Percentiles rank a stretch among this genome's conserved stretches.
phyloP scores from a whole-genome alignment of 2,797 vertebrate genomes.

The Synaphobranchus kaupii region DNA sequence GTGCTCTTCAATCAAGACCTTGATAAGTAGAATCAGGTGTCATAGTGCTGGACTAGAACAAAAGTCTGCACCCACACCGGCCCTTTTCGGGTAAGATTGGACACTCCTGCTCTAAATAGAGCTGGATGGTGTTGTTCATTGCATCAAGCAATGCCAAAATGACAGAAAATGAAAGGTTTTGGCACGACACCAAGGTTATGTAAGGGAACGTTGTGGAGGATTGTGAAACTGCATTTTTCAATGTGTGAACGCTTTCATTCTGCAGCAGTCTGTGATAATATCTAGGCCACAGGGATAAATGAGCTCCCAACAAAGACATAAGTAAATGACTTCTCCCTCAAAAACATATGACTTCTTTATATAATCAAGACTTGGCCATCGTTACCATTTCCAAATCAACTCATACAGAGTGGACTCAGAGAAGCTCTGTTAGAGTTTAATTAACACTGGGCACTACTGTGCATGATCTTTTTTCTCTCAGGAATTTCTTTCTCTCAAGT shows the following conservation, averaged over 20 bases:
- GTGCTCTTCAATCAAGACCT: no score
- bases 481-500: background rate
- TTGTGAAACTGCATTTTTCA: background rate
- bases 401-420: no score
- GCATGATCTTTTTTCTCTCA: no score
- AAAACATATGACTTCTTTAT: background rate
- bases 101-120: background rate
- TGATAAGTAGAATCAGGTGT: no score
- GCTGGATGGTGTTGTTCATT: background rate
- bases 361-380: background rate
- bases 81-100: no score
- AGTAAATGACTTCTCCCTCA: background rate
- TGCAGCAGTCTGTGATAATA: background rate
- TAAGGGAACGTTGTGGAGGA: background rate
- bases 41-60: no score
- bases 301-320: background rate
- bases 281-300: background rate
- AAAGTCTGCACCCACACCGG: no score
- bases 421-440: no score
- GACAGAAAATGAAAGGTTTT: background rate
- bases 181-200: background rate
- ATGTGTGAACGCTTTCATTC: background rate
- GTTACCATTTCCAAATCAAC: background rate
- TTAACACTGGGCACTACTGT: no score
- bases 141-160: background rate